Base-by-base conservation (phyloP, 2,113 vertebrate genomes). In the Puntigrus tetrazona region DNA sequence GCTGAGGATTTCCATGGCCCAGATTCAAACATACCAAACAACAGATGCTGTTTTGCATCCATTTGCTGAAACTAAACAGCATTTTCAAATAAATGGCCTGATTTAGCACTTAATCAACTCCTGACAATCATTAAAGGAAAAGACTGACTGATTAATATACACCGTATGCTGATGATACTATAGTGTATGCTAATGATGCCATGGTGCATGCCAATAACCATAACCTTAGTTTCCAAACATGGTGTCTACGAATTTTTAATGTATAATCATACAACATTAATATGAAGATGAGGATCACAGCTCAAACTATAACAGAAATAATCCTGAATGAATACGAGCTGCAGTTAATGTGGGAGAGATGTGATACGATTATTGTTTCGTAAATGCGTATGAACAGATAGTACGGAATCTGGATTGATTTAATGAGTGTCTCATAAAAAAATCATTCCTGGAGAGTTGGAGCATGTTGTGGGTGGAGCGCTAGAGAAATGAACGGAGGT, bases 21-120 rank as follows among this genome's bases (percentile, higher is more conserved):
- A 41, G 55, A 78, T 59, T 78, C 52, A 61, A 38, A 52, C 45
- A 75, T 16, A n/a, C 31, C 8, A 38, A 78, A 78, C 50, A 61
- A 61, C 76, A 78, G 52, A 78, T 61, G 22, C 76, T 78, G 45
- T 9, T 78, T 78, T 78, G 76, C 76, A 78, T 78, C 36, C 50
- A 41, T 78, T 61, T 78, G 76, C 52, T 22, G 50, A 78, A 78
- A 57, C 75, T 25, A 27, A 61, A 61, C 8, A 2, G 1, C 6
- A 78, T 78, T 61, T 61, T 78, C 61, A 75, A 75, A 76, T 29
- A 76, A 76, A 52, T 76, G 27, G 27, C 45, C 45, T 50, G 45
- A 76, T 76, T 52, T 76, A 76, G 16, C 45, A 76, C 27, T 76
- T 50, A 52, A 52, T 76, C 50, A 41, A 61, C 22, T 41, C 25